Base-by-base conservation (phyloP, 1,140 invertebrate species). In the Magallana gigas region DNA sequence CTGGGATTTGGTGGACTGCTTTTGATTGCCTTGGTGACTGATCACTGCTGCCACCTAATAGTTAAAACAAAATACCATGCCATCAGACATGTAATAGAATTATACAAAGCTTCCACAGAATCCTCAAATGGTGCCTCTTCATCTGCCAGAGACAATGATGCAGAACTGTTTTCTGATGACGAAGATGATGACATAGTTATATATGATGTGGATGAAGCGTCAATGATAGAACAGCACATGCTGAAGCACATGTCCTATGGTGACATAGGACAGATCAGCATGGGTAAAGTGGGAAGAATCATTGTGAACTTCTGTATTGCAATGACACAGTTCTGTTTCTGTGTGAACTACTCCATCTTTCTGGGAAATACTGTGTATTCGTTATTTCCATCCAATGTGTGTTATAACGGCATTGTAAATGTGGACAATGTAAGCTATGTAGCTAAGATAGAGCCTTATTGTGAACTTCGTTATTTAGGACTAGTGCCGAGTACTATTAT, bases 1-100 rank as follows among this genome's bases (percentile, higher is more conserved):
- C 86, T 93, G 29, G 94, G 94, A 48, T 84, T 93, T 36, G 82
- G 90, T 7, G 90, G 91, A 4, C 83, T 95, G 57, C 5, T 94
- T 1, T 8, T 94, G 9, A 92, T 94, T 57, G 94, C 93, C 4
- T 23, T 62, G 5, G 60, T 94, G 8, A 94, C 94, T 11, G 93
- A 93, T 84, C 92, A 95, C 86, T 95, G 94, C 87, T 94, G 94
- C 86, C 90, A 92, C 57, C 90, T 94, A 0, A 91, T 95, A n/a
- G 92, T 94, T 12, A 92, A 94, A 76, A 94, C 92, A 64, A 94
- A 95, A 89, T 91, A 93, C 59, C 87, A 90, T 83, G 92, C 92
- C n/a, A 93, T 94, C 11, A 86, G 87, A 16, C 86, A 90, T 1
- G 58, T 91, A 0, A 86, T 91, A 9, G 58, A 90, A 87, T 57